These are phyloP conservation scores for Artemia franciscana DNA, from an alignment of 1,140 invertebrate genomes.

Conservation along the genomic window DNA sequence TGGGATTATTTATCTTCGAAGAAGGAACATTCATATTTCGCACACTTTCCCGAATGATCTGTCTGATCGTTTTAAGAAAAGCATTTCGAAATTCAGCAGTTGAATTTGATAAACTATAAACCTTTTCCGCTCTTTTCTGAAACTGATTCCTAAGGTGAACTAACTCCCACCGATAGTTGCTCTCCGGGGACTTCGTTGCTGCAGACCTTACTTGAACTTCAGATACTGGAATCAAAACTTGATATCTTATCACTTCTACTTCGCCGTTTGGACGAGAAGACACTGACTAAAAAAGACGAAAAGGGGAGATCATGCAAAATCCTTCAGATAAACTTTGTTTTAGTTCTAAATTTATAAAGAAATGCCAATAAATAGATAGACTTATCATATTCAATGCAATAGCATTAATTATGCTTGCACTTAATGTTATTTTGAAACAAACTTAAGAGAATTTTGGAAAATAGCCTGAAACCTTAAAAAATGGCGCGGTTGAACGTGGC, in stretches of 20 bases:
- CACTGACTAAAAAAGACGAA: conserved; percentile 28
- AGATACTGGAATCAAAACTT: conserved; percentile 82
- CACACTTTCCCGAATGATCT: conserved; percentile 84
- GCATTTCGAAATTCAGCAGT: conserved; percentile 83
- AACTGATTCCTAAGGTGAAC: conserved; percentile 80
- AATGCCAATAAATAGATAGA: no score
- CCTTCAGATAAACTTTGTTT: no score
- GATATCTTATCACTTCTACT: conserved; percentile 83
- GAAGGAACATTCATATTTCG: conserved; percentile 79
- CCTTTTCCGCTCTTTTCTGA: conserved; percentile 78
- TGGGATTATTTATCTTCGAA: conserved; percentile 45
- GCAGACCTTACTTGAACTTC: conserved; percentile 85
- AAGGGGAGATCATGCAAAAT: no score
- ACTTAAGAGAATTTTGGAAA: no score
- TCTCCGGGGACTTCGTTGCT: conserved; percentile 75
- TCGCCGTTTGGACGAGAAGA: conserved; percentile 33
- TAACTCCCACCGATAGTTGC: conserved; percentile 86
- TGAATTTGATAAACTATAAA: conserved; percentile 87
- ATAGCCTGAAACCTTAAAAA: no score
- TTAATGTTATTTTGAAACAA: no score
- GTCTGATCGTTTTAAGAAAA: conserved; percentile 82
- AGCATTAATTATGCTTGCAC: no score
- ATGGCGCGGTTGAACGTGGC: no score
- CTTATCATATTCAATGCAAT: no score
- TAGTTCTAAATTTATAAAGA: no score